A percentile compares a stretch with the other conserved stretches of the same genome.
phyloP scores from a whole-genome alignment of 1,140 invertebrate genomes.

The Drosophila ficusphila region DNA sequence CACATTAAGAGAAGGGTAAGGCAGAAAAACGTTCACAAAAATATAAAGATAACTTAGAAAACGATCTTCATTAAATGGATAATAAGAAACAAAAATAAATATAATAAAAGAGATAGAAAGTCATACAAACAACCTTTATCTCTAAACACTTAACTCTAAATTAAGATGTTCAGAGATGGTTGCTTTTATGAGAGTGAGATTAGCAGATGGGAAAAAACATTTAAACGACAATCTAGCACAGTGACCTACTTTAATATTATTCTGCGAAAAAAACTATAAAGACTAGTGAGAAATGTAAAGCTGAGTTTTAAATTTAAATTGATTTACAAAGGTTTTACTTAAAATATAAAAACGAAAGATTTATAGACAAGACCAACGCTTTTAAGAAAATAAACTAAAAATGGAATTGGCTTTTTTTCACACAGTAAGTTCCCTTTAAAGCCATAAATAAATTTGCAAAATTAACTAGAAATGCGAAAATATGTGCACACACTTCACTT shows the following conservation, averaged over 20 bases:
- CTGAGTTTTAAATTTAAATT: no score
- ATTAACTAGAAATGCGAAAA: not conserved
- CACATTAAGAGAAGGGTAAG: constrained; percentile 74
- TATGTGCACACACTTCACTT: not conserved
- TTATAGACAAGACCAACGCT: no score
- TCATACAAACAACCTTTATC: not conserved
- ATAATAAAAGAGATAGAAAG: not conserved
- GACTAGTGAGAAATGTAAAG: not conserved
- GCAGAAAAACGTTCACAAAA: not conserved
- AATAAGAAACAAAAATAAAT: not conserved
- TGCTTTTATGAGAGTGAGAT: not conserved
- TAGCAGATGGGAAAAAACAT: not conserved
- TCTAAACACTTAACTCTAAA: not conserved
- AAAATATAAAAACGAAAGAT: no score
- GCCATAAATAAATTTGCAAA: not conserved
- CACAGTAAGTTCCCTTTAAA: no score
- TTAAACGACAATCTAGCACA: not conserved
- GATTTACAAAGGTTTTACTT: no score
- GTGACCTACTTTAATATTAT: constrained; percentile 9
- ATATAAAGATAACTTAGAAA: not conserved
- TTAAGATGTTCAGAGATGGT: not conserved
- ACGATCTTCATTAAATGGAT: not conserved
- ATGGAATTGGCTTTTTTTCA: no score
- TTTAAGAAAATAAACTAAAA: no score
- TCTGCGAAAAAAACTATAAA: not conserved